Percentiles rank a stretch among this genome's conserved stretches.
Conservation (phyloP, 2,888 invertebrate species). For the Drosophila stalkeri region DNA sequence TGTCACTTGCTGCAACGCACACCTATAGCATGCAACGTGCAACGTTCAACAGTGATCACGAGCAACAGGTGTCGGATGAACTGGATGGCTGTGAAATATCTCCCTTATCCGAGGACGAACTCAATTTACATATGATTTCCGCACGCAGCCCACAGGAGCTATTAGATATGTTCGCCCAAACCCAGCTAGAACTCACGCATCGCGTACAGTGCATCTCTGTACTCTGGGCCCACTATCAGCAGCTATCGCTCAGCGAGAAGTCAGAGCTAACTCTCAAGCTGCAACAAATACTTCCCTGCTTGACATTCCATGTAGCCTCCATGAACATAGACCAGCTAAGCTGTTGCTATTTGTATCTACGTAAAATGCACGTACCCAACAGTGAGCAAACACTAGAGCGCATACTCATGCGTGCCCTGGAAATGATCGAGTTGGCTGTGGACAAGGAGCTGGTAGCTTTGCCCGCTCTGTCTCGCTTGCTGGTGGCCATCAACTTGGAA, state of each 20-base stretch:
- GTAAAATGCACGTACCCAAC: constrained; percentile 85
- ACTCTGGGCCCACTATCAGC: constrained; percentile 68
- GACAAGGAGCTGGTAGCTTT: constrained; percentile 75
- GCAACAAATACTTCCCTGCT: constrained; percentile 55
- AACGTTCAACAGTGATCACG: constrained; percentile 1
- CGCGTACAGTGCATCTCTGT: constrained; percentile 66
- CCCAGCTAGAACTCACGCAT: neutral
- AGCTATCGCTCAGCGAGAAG: constrained; percentile 10
- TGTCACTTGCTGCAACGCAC: neutral
- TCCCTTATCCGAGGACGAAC: neutral
- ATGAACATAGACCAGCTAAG: constrained; percentile 85
- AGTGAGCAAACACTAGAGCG: constrained; percentile 79
- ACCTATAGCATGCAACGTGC: neutral
- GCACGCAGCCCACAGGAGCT: constrained; percentile 20
- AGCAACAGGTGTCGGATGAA: constrained; percentile 31
- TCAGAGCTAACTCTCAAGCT: constrained; percentile 24
- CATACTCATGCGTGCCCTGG: constrained; percentile 76
- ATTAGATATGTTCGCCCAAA: constrained; percentile 11
- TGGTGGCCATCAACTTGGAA: constrained; percentile 84
- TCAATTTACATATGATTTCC: constrained; percentile 1
- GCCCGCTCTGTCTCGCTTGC: constrained; percentile 84
- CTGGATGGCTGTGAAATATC: constrained; percentile 15
- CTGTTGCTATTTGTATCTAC: constrained; percentile 85
- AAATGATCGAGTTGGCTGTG: constrained; percentile 65
- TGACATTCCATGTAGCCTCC: constrained; percentile 74